Evolutionary conservation across 2,113 vertebrate species (phyloP).

Genomic region (Gorsachius goisagi): DNA sequence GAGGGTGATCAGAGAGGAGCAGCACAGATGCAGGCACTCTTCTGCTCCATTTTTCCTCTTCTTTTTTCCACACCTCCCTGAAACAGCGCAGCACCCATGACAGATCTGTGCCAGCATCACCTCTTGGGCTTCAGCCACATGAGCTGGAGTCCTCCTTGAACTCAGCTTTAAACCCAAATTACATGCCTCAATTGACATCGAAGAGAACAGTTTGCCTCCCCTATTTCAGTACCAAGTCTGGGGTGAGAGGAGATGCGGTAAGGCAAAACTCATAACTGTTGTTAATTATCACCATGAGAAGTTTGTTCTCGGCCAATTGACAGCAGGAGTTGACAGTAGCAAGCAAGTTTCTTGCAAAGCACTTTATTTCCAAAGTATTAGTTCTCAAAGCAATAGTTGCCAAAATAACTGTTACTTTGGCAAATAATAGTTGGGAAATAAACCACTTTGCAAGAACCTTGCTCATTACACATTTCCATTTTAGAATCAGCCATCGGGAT

Average conservation of each 20-base stretch:
- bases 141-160: background rate
- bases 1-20: background rate
- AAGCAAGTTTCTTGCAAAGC: background rate
- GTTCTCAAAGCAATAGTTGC: background rate
- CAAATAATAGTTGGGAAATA: background rate
- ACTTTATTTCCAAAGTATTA: background rate
- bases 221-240: background rate
- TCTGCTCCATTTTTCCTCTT: background rate
- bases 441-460: background rate
- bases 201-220: background rate
- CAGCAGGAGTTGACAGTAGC: background rate
- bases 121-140: background rate
- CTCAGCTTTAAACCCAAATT: background rate
- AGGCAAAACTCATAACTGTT: background rate
- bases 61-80: background rate
- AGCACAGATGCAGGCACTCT: background rate
- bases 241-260: background rate
- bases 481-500: background rate
- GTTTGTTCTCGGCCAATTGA: background rate
- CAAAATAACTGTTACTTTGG: background rate
- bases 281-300: background rate
- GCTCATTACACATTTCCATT: background rate
- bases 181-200: fast-evolving
- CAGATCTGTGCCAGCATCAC: background rate
- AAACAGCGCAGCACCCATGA: background rate